Base-by-base conservation (phyloP, 2,888 invertebrate genomes). In the Xylocampa areola region DNA sequence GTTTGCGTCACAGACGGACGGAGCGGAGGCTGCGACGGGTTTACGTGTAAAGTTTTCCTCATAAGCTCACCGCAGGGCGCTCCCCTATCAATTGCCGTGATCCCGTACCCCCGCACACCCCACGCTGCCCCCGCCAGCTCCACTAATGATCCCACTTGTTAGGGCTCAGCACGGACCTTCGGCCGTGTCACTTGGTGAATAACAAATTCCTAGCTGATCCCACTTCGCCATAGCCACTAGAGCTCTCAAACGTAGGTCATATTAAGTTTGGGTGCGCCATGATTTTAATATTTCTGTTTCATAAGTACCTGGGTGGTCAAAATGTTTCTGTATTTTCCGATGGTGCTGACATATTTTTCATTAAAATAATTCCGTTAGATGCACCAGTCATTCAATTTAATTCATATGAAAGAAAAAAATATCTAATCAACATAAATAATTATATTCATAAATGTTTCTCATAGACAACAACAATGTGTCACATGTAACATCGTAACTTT, bases 121-220 rank as follows among this genome's bases (percentile, higher is more conserved):
- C 59, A 59, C 60, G 49, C 70, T 65, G 55, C 76, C 79, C 81
- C 80, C 72, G 76, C 70, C 76, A 77, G 82, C 80, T 79, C 82
- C 84, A 85, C 91, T 93, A 93, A 94, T 92, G 92, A 93, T 89
- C 84, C 90, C 93, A 92, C 92, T 94, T 93, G 93, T 93, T 92
- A 91, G 86, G 90, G 89, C 91, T 92, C 91, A 88, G 80, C 81
- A 81, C 85, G 91, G 91, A 90, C 93, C 90, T 91, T 90, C 85
- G 86, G 65, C 87, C 87, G 88, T 90, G 92, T 90, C 89, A 90
- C 85, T 84, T 82, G 84, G 86, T 90, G 92, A 93, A 93, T 93
- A 92, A 92, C 92, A 91, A 93, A 93, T 91, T 90, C 86, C 80
- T 79, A 85, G 84, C 84, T 87, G 85, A 90, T 89, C 86, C 85